Conservation (phyloP, 1,140 invertebrate species). For the Cydia pomonella region DNA sequence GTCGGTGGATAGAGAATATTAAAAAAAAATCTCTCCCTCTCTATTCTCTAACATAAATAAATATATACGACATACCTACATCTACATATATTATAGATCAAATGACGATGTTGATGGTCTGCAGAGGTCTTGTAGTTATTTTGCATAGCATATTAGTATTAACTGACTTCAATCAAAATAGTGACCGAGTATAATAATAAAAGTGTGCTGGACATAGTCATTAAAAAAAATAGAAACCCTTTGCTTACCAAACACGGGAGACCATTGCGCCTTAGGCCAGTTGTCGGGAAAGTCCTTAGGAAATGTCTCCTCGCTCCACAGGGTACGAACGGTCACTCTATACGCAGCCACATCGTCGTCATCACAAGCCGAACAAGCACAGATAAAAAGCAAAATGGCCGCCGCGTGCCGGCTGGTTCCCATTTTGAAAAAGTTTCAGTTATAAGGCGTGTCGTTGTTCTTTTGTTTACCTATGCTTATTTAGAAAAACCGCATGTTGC, state of each 20-base stretch:
- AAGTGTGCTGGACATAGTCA: too few relatives aligned
- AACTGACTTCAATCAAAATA: too few relatives aligned
- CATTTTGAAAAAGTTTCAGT: conserved; percentile 14
- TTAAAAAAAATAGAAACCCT: neutral
- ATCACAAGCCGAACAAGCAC: conserved; percentile 60
- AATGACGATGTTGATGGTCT: too few relatives aligned
- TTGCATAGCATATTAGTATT: too few relatives aligned
- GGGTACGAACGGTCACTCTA: conserved; percentile 90
- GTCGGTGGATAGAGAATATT: too few relatives aligned
- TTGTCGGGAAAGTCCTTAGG: conserved; percentile 94
- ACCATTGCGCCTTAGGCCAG: conserved; percentile 94
- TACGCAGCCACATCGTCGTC: conserved; percentile 87
- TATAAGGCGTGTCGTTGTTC: neutral
- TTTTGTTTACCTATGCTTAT: conserved; percentile 31
- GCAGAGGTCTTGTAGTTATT: too few relatives aligned
- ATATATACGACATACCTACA: too few relatives aligned
- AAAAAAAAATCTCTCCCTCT: too few relatives aligned
- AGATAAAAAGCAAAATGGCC: conserved; percentile 67
- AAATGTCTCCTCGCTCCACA: conserved; percentile 92
- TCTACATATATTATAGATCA: too few relatives aligned
- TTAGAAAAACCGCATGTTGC: conserved; percentile 6
- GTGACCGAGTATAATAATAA: too few relatives aligned
- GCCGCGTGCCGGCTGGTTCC: conserved; percentile 48
- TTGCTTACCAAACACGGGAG: conserved; percentile 91
- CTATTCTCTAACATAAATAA: too few relatives aligned